Evolutionary conservation across 2,888 invertebrate species (phyloP).

Genomic region (Pseudolycoriella hygida): DNA sequence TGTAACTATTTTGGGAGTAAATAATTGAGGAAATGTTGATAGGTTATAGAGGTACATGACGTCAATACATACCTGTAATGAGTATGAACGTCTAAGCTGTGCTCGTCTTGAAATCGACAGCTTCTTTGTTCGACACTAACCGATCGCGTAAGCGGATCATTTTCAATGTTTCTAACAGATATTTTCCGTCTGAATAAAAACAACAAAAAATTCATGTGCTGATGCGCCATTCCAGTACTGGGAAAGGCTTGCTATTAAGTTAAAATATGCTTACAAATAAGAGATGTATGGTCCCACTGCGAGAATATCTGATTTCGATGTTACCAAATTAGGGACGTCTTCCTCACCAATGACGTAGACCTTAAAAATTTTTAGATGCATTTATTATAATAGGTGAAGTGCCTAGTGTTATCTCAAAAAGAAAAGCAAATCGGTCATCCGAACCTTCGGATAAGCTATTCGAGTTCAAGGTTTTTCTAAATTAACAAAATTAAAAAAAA

Average conservation of each 20-base stretch:
- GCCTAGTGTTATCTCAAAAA: too few species aligned
- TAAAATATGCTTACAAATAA: conserved; percentile 27
- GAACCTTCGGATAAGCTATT: too few species aligned
- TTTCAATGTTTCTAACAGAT: conserved; percentile 43
- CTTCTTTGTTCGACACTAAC: conserved; percentile 45
- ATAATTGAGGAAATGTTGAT: conserved; percentile 15
- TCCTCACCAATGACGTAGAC: conserved; percentile 44
- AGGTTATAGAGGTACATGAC: too few species aligned
- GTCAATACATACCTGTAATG: conserved; percentile 34
- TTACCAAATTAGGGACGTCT: conserved; percentile 51
- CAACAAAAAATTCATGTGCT: not conserved
- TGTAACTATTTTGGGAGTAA: conserved; percentile 50
- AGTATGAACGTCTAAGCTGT: conserved; percentile 38
- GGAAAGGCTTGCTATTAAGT: too few species aligned
- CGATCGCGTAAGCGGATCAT: conserved; percentile 42
- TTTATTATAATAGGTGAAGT: not conserved
- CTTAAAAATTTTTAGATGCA: conserved; percentile 23
- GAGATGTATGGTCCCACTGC: conserved; percentile 37
- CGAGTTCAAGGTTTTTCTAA: too few species aligned
- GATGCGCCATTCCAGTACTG: not conserved
- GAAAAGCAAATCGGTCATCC: too few species aligned
- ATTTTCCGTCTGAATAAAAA: conserved; percentile 30
- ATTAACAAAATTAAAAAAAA: too few species aligned
- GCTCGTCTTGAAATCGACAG: conserved; percentile 53
- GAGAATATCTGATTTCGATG: conserved; percentile 41